phyloP scores from a whole-genome alignment of 2,888 invertebrate genomes.

The Melieria picta region DNA sequence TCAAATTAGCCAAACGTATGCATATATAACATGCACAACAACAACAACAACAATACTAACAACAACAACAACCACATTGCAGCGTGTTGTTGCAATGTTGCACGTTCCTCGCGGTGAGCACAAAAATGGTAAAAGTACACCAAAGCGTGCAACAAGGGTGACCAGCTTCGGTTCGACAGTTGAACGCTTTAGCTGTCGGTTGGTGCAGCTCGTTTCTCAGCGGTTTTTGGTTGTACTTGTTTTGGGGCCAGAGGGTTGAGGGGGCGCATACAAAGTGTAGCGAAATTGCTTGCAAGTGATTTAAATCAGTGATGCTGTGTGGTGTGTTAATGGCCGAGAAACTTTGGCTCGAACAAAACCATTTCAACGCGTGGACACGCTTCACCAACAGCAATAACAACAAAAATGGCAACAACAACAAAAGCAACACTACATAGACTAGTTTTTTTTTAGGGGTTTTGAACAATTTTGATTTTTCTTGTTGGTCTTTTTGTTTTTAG shows the following conservation, averaged over 20 bases:
- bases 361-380: neutral
- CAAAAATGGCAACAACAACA: neutral
- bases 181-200: neutral
- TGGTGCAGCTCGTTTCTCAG: neutral
- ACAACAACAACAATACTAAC: neutral
- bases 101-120: neutral
- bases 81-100: neutral
- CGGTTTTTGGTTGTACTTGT: too few species aligned
- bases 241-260: too few species aligned
- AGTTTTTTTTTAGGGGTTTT: neutral
- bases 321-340: constrained; percentile 29
- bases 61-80: neutral
- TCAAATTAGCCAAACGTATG: too few species aligned
- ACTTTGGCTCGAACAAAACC: neutral
- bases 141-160: neutral
- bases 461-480: neutral
- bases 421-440: neutral
- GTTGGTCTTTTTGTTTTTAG: neutral
- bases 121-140: neutral
- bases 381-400: neutral
- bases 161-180: neutral
- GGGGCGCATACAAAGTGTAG: neutral
- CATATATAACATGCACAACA: neutral
- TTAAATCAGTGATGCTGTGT: constrained; percentile 27
- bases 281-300: constrained; percentile 23